Evolutionary conservation across 2,797 vertebrate species (phyloP).

Genomic region (Sebastes minor): DNA sequence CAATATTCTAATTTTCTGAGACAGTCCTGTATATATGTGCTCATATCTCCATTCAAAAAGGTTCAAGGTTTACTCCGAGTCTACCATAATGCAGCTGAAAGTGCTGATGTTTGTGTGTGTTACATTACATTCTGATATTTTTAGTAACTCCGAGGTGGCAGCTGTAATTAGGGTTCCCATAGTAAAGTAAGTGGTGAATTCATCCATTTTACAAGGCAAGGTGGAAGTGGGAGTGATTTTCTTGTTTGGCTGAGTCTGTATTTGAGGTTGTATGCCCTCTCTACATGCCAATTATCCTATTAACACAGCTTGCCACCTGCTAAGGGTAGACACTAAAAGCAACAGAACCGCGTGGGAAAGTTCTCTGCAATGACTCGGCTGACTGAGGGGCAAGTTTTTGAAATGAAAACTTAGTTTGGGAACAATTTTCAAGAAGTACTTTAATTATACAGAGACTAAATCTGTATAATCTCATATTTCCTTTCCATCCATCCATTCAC

Average conservation of each 20-base stretch:
- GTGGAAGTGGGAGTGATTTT: constrained; percentile 38
- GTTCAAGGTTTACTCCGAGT: background rate
- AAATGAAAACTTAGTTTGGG: background rate
- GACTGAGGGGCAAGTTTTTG: constrained; percentile 1
- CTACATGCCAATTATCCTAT: constrained; percentile 54
- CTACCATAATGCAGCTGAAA: background rate
- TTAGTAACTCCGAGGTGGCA: constrained; percentile 8
- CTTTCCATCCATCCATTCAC: background rate
- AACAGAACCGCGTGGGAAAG: constrained; percentile 15
- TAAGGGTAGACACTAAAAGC: constrained; percentile 28
- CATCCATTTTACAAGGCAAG: constrained; percentile 54
- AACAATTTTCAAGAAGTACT: background rate
- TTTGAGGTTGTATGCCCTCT: constrained; percentile 27
- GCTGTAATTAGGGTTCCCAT: constrained; percentile 37
- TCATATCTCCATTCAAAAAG: background rate
- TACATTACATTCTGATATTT: background rate
- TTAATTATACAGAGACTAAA: background rate
- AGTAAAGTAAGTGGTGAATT: constrained; percentile 39
- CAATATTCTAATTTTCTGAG: too few relatives aligned
- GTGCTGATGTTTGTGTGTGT: background rate
- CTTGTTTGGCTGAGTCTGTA: constrained; percentile 36
- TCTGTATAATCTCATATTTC: background rate
- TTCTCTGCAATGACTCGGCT: background rate
- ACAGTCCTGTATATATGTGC: too few relatives aligned
- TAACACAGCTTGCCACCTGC: constrained; percentile 36